Evolutionary conservation across 2,888 invertebrate genomes (phyloP).

Genomic region (Noctua pronuba): DNA sequence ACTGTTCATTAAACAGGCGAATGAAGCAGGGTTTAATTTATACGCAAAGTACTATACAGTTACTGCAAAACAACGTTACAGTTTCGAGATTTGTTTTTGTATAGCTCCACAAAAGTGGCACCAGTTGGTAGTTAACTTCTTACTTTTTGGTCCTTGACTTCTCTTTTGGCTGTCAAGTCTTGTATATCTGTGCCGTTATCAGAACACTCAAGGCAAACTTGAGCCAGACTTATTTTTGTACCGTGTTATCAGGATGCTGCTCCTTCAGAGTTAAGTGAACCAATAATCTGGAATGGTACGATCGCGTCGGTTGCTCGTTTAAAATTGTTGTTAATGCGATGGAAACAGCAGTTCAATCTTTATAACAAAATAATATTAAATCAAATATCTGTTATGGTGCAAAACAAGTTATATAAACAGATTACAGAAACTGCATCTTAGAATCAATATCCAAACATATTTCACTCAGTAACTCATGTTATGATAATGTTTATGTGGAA

Average conservation of each 20-base stretch:
- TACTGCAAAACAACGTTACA: constrained; percentile 61
- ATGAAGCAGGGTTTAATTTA: constrained; percentile 75
- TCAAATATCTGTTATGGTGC: background rate
- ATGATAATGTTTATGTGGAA: constrained; percentile 41
- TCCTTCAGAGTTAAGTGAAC: constrained; percentile 72
- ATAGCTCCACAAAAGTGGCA: constrained; percentile 38
- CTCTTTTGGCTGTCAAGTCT: constrained; percentile 41
- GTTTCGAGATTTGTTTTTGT: constrained; percentile 61
- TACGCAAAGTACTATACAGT: constrained; percentile 64
- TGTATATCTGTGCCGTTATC: constrained; percentile 64
- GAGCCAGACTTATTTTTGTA: constrained; percentile 74
- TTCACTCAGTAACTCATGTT: constrained; percentile 40
- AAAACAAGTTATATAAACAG: background rate
- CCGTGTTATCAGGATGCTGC: constrained; percentile 71
- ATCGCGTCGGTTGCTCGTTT: constrained; percentile 21
- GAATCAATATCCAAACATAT: constrained; percentile 11
- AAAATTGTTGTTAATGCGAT: constrained; percentile 22
- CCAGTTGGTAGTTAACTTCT: constrained; percentile 37
- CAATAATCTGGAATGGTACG: constrained; percentile 59
- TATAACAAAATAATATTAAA: background rate
- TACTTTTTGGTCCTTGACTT: constrained; percentile 48
- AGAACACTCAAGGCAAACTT: constrained; percentile 72
- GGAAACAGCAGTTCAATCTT: constrained; percentile 9
- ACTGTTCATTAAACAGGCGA: constrained; percentile 75
- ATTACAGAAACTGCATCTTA: background rate